phyloP scores from a whole-genome alignment of 64 coral and sea anemone genomes.

The Montipora capricornis region DNA sequence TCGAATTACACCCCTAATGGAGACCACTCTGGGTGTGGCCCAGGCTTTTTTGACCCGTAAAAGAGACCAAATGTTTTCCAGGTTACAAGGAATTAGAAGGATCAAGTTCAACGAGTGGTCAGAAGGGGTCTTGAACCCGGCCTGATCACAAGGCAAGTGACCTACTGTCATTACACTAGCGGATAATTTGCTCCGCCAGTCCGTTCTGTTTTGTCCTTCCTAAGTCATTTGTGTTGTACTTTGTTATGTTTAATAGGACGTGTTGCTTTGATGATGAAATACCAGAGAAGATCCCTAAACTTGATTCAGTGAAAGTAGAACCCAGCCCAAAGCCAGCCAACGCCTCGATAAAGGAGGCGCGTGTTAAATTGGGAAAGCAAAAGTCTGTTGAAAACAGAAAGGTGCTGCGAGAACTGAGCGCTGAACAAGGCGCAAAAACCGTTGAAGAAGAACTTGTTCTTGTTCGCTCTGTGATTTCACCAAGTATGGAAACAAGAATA shows the following conservation, averaged over 20 bases:
- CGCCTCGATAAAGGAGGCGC: constrained; percentile 1
- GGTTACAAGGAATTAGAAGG: no score
- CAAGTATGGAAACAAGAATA: constrained; percentile 15
- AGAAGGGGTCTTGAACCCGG: no score
- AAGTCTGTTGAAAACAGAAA: constrained; percentile 26
- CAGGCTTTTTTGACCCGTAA: no score
- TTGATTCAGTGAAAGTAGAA: background rate
- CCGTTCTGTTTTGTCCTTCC: no score
- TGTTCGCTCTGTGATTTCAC: constrained; percentile 12
- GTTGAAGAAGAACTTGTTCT: constrained; percentile 2
- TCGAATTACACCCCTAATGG: no score
- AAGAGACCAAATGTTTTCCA: no score
- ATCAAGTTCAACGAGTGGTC: no score
- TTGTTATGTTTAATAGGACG: background rate
- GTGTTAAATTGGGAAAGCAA: background rate
- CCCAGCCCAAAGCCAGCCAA: background rate
- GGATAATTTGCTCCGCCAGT: no score
- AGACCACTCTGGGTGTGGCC: no score
- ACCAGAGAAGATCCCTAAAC: background rate
- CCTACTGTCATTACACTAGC: no score
- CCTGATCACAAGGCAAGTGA: no score
- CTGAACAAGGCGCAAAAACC: background rate
- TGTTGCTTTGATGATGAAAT: background rate
- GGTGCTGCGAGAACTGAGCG: background rate
- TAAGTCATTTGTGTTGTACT: background rate